Percentiles rank a stretch among this genome's conserved stretches.
These are phyloP conservation scores for Acanthosoma haemorrhoidale DNA, from an alignment of 2,888 invertebrate species.

Conservation along the genomic window DNA sequence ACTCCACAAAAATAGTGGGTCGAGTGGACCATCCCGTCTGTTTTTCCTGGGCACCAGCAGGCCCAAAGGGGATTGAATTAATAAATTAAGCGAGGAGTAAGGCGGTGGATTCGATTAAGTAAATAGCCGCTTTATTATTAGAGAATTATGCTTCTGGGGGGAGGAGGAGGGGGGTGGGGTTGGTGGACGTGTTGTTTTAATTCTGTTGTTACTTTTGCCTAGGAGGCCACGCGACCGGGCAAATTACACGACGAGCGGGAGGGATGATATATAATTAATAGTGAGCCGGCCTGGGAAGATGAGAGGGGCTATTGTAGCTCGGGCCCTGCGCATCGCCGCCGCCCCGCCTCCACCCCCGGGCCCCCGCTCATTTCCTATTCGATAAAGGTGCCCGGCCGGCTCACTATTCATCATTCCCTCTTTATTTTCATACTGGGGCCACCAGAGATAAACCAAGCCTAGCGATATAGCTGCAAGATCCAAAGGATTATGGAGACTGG, in stretches of 20 bases:
- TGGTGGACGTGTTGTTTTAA: neutral
- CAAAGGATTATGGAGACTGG: no score
- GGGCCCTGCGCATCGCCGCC: neutral
- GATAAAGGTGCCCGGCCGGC: neutral
- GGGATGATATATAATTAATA: neutral
- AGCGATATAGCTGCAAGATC: no score
- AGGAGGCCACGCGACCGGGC: neutral
- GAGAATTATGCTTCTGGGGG: no score
- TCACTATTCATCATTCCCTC: no score
- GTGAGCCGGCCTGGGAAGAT: neutral
- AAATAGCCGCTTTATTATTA: neutral
- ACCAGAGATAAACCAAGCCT: no score
- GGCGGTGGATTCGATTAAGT: neutral
- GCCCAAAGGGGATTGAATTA: neutral
- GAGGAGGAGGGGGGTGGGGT: no score
- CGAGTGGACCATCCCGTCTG: no score
- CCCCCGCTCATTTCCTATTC: no score
- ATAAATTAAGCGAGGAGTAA: neutral
- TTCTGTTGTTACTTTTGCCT: neutral
- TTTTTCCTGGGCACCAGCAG: neutral
- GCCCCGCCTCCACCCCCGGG: neutral
- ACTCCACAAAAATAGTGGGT: no score
- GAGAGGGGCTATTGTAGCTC: neutral
- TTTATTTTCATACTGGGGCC: no score
- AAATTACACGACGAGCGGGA: neutral